Conservation (phyloP, 2,113 vertebrate genomes). For the Phodopus roborovskii region DNA sequence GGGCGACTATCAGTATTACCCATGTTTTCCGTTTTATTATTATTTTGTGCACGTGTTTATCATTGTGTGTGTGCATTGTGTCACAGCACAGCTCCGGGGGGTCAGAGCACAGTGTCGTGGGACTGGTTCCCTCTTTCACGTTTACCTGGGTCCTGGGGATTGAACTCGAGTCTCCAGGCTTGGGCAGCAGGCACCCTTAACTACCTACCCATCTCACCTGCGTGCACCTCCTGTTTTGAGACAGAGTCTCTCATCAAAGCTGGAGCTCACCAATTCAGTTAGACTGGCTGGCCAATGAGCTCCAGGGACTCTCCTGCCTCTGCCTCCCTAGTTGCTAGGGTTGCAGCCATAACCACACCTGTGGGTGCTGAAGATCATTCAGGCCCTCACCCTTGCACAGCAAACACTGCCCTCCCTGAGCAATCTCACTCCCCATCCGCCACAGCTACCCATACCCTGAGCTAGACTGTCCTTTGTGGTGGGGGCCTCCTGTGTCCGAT, state of each 20-base stretch:
- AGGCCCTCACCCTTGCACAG: too few species aligned
- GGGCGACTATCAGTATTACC: too few species aligned
- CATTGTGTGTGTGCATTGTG: too few species aligned
- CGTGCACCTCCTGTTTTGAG: background rate
- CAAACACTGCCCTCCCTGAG: too few species aligned
- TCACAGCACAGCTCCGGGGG: background rate
- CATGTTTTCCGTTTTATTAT: background rate
- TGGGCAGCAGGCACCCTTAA: background rate
- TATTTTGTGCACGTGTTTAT: too few species aligned
- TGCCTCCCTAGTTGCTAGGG: background rate
- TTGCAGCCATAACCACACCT: background rate
- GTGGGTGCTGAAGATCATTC: too few species aligned
- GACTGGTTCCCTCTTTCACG: background rate
- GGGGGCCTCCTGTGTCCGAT: rapidly evolving
- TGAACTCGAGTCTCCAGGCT: background rate
- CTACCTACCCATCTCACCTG: too few species aligned
- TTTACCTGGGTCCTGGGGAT: background rate
- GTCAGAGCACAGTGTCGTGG: background rate
- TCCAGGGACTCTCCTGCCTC: background rate
- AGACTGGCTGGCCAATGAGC: background rate
- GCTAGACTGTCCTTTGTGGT: background rate
- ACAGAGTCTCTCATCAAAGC: background rate
- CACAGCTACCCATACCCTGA: background rate
- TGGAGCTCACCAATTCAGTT: too few species aligned
- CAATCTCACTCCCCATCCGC: too few species aligned